A percentile compares a stretch with the other conserved stretches of the same genome.
Evolutionary conservation across 2,888 invertebrate genomes (phyloP).

Genomic region (Polia nebulosa): DNA sequence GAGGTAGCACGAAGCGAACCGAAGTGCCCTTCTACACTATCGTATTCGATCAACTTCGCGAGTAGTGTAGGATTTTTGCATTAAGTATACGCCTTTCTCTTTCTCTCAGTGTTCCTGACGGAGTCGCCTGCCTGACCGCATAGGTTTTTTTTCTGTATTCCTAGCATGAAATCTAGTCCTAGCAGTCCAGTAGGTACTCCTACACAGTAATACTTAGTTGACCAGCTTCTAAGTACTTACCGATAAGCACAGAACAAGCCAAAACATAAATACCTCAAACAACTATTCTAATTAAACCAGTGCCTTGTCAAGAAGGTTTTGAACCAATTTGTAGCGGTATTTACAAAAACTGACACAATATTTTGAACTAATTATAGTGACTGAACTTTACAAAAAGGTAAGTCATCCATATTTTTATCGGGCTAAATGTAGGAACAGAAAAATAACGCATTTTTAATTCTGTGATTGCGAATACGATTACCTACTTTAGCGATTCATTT

Average conservation of each 20-base stretch:
- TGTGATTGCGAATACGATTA: background rate
- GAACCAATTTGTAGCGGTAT: background rate
- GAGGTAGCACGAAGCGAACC: too few relatives aligned
- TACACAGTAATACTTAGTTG: conserved; percentile 3
- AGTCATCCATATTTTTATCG: background rate
- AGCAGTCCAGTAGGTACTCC: conserved; percentile 1
- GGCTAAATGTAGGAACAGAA: background rate
- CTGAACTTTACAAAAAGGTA: background rate
- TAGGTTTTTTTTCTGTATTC: too few relatives aligned
- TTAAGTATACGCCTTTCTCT: too few relatives aligned
- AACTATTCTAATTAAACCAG: background rate
- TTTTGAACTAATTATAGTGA: background rate
- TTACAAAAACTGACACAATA: background rate
- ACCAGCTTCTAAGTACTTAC: conserved; percentile 6
- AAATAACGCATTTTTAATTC: background rate
- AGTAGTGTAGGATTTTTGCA: too few relatives aligned
- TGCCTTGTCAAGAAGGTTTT: background rate
- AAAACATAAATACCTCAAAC: conserved; percentile 1
- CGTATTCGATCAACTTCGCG: too few relatives aligned
- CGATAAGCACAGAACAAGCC: background rate
- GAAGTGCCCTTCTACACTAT: too few relatives aligned
- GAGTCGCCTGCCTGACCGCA: too few relatives aligned
- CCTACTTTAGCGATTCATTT: background rate
- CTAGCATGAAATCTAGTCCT: too few relatives aligned
- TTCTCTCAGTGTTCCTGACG: too few relatives aligned